Base-by-base conservation (phyloP, 2,888 invertebrate species). In the Watsonalla binaria region DNA sequence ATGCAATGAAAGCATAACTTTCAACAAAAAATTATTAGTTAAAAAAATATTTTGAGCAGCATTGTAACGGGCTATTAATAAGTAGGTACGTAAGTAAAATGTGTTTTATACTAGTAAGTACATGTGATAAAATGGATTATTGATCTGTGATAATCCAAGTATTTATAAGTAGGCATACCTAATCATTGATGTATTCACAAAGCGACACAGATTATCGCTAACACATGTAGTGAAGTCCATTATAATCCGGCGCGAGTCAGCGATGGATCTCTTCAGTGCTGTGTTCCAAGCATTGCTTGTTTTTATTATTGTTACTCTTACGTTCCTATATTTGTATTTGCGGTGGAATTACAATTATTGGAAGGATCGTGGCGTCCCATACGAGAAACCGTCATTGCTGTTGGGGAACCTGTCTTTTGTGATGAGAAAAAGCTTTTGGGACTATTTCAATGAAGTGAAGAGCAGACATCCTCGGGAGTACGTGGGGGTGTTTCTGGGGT, bases 401-500 rank as follows among this genome's bases (percentile, higher is more conserved):
- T 51, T 86, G 6, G 86, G 86, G 4, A 86, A 74, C 48, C 64
- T 87, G 13, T 59, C 72, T 0, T 82, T 82, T 62, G 9, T 82
- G 0, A 76, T 86, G 83, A 76, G 82, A 49, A 80, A 62, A 57
- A 84, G 84, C 62, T 59, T 77, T 35, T 76, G 63, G 64, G 78
- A 84, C 15, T 78, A 72, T 45, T 78, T 80, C 54, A 59, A 66
- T 15, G 74, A 81, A 24, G 54, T 83, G 15, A 61, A 65, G 51
- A 61, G 57, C 11, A 82, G 72, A 52, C 63, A 73, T 55, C 76
- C 72, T 5, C 55, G 58, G 0, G 82, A 83, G 46, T 82, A 80
- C 53, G 67, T 83, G 0, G 86, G 86, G 47, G 73, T 84, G 54
- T 87, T 70, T 56, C 54, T 86, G 46, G 82, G 75, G 1, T 76